Evolutionary conservation across 1,140 invertebrate species (phyloP), one percentile per base, ranked within the genome.

Genomic region (Bombus cullumanus): DNA sequence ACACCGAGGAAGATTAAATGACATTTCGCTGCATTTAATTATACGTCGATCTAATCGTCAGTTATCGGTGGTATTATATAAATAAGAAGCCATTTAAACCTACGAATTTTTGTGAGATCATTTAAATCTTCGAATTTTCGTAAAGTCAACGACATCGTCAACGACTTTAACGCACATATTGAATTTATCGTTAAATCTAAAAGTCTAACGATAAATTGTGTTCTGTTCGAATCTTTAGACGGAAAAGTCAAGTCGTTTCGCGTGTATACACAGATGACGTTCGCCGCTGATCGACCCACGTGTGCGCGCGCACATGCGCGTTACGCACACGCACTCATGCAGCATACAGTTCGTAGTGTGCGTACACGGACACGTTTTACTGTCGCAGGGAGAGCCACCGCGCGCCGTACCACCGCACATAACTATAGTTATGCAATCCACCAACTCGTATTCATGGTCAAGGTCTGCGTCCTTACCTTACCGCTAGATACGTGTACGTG

Each of bases 391-490:
- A 78, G 78, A 83, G 59, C 82, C 76, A 85, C 74, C 28, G 71
- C 47, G 47, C 47, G 47, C n/a, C 86, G 88, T 85, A 77, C 88
- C 89, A 86, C 89, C 81, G 91, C 85, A 91, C 89, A 89, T 89
- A 91, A 91, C 91, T 92, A 91, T 93, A 92, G 92, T 94, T 94
- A 94, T 93, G 93, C 92, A 94, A 94, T 92, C 86, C 88, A 91
- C 90, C 88, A 90, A 92, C 90, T 88, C 83, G 91, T 90, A 90
- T 93, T 94, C 93, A 94, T 93, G 93, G 94, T 93, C 94, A 94
- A 94, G 93, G 93, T 90, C 88, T 88, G 80, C 87, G 88, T 88
- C 86, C 87, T 87, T 91, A 88, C 86, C 87, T 87, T 91, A 88
- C 75, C 68, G 69, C 88, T 86, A 83, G 73, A 69, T 71, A 59